Evolutionary conservation across 2,113 vertebrate species (phyloP).

Genomic region (Agelaius tricolor): DNA sequence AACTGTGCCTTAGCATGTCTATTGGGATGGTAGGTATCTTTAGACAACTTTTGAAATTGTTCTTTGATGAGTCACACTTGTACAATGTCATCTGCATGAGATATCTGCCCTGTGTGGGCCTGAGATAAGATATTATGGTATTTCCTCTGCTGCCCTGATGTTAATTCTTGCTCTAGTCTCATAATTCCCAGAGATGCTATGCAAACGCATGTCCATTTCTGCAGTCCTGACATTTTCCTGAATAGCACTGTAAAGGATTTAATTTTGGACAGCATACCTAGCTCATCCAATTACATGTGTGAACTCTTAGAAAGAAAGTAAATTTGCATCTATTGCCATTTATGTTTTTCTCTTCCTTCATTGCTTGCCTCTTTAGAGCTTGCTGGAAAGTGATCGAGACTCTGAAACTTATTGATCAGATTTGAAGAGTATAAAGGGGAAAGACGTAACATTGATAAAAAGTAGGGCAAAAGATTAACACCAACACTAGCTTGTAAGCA

Average conservation of each 20-base stretch:
- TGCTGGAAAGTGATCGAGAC: not conserved
- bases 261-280: not conserved
- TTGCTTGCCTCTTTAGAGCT: not conserved
- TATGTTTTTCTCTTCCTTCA: not conserved
- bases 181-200: not conserved
- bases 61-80: not conserved
- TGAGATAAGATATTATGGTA: not conserved
- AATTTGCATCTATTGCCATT: not conserved
- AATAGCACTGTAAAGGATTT: not conserved
- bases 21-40: not conserved
- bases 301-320: not conserved
- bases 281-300: not conserved
- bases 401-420: not conserved
- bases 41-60: not conserved
- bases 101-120: not conserved
- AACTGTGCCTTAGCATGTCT: not conserved
- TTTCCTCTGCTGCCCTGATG: not conserved
- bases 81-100: not conserved
- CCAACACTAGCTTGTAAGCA: not conserved
- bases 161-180: not conserved
- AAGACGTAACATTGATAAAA: not conserved
- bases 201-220: not conserved
- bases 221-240: not conserved
- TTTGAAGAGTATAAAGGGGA: not conserved
- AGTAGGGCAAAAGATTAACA: not conserved